Base-by-base conservation (phyloP, 2,888 invertebrate species). In the Merodon equestris region DNA sequence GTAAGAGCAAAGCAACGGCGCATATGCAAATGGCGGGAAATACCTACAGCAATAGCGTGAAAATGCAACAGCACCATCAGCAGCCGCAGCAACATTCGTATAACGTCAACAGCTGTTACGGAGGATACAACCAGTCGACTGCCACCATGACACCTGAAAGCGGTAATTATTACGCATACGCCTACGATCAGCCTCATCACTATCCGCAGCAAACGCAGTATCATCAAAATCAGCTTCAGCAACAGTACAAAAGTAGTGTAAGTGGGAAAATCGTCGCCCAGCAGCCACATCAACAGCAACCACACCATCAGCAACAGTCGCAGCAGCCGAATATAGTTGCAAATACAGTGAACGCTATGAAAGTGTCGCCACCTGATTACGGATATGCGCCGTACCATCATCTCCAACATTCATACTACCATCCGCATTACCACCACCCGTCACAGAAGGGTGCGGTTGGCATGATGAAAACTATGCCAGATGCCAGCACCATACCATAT, bases 341-440 rank as follows among this genome's bases (percentile, higher is more conserved):
- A 12, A 15, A 17, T 53, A n/a, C 47, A 42, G 19, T 53, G 17
- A 71, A 54, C 9, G 45, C 56, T 14, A 67, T 67, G 18, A 79
- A 79, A 79, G 70, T 79, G 42, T 60, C 79, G 34, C 64, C 74
- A 48, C 68, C 68, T 50, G 79, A 79, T 9, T 79, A 74, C 27
- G 79, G 79, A 14, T 74, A 79, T 70, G 63, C 74, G 53, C 73
- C 79, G 15, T 79, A 74, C 50, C 73, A 70, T 36, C 77, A 70
- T 47, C 27, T 57, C 5, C 56, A 67, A 42, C 67, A 71, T 68
- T 68, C 79, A 2, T 79, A 79, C 38, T 74, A 79, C 63, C 67
- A 79, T n/a, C 73, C 79, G 0, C 70, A 68, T 14, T 79, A 79
- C 54, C 79, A 79, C 27, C 74, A 76, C 42, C 53, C 68, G 27